phyloP scores from a whole-genome alignment of 2,113 vertebrate species.

The Cynopterus brachyotis region DNA sequence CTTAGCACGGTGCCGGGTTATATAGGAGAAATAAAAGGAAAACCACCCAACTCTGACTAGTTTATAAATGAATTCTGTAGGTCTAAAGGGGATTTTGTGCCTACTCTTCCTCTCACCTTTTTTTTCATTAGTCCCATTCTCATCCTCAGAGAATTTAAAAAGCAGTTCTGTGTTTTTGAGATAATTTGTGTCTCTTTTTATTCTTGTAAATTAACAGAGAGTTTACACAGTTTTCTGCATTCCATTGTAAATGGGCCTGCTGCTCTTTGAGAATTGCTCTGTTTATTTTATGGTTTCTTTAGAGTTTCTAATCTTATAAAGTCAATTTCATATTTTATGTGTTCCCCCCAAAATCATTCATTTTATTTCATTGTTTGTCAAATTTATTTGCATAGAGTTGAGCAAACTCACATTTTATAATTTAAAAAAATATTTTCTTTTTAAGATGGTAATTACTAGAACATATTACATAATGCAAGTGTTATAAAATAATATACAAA shows the following conservation, averaged over 20 bases:
- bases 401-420: not conserved
- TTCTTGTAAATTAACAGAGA: not conserved
- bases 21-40: not conserved
- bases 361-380: not conserved
- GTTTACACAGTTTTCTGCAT: not conserved
- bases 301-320: not conserved
- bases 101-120: not conserved
- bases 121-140: not conserved
- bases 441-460: not conserved
- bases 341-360: not conserved
- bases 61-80: rapidly evolving
- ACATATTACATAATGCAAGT: not conserved
- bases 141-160: too few relatives aligned
- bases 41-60: not conserved
- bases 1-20: not conserved
- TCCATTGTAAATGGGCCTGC: not conserved
- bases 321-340: not conserved
- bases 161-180: not conserved
- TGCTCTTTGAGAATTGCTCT: not conserved
- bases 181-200: not conserved
- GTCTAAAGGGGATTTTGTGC: not conserved
- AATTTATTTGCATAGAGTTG: not conserved
- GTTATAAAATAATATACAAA: not conserved
- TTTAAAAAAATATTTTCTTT: not conserved
- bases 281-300: not conserved